Conservation (phyloP, 1,140 invertebrate species). For the Anadara kagoshimensis region DNA sequence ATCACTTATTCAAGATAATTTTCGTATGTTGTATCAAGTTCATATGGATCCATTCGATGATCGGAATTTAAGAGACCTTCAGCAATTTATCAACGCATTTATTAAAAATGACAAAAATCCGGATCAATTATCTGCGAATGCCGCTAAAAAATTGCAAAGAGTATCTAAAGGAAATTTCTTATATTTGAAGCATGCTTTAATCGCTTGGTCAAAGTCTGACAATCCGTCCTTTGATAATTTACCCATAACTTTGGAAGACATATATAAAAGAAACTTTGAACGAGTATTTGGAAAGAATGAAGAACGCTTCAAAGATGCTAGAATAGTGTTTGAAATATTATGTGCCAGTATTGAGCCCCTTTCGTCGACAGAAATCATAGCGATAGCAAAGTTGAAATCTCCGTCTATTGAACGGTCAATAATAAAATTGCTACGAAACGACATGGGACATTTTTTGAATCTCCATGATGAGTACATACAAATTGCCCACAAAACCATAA, state of each 20-base stretch:
- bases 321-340: neutral
- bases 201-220: neutral
- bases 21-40: neutral
- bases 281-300: neutral
- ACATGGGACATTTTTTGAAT: conserved; percentile 13
- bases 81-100: neutral
- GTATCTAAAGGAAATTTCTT: neutral
- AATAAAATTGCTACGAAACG: neutral
- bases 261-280: conserved; percentile 1
- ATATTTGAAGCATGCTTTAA: neutral
- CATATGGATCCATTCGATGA: neutral
- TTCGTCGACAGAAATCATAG: neutral
- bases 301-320: neutral
- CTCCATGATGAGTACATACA: neutral
- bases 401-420: neutral
- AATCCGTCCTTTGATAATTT: neutral
- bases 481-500: conserved; percentile 14
- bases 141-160: too few relatives aligned
- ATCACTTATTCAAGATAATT: too few relatives aligned
- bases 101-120: neutral
- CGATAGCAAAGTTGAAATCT: neutral
- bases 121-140: neutral
- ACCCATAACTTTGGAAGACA: neutral
- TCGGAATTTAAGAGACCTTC: conserved; percentile 6
- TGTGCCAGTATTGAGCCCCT: neutral